Evolutionary conservation across 1,140 invertebrate species (phyloP), one percentile per base, ranked within the genome.

Genomic region (Scaptomyza pallida): DNA sequence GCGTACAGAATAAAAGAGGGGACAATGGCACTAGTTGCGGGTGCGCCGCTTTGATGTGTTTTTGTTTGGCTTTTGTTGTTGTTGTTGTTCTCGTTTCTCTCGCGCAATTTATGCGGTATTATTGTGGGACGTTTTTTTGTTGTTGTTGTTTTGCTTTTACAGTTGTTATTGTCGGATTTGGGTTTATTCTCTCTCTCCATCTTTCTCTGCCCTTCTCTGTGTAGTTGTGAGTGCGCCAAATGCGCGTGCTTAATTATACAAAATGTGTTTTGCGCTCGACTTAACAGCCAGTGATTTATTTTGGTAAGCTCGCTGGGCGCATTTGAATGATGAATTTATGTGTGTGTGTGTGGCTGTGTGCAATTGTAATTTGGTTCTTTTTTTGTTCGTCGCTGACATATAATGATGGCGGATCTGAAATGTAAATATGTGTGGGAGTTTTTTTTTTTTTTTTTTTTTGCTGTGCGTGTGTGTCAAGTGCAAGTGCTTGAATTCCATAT

Each of bases 231-330:
- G 23, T 61, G 73, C 45, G 72, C 59, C 68, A 72, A 82, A 78
- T 72, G 75, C 73, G 75, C 69, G 75, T 69, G 78, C 80, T 83
- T 83, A 83, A 83, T 83, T 83, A 78, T 75, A 72, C 57, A 68
- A 83, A 83, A 73, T 81, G 62, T 81, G 72, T 77, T 56, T 72
- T 48, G 59, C 63, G 77, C 78, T 72, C 68, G 61, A 77, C 60
- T 77, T 59, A 56, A 83, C 65, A 64, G 62, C 61, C 12, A 60
- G 67, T 83, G 75, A 85, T 83, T 78, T 65, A 61, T 75, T 67
- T 61, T 50, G 51, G 50, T 26, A 45, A 45, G 43, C 63, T 35
- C 21, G 21, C 41, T 37, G 9, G 47, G 9, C 56, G 41, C 50
- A 69, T 37, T 59, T 19, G 19, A 56, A 61, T 82, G 78, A 82